Evolutionary conservation across 2,888 invertebrate genomes (phyloP), one percentile per base, ranked within the genome.

Genomic region (Ophraella communa): DNA sequence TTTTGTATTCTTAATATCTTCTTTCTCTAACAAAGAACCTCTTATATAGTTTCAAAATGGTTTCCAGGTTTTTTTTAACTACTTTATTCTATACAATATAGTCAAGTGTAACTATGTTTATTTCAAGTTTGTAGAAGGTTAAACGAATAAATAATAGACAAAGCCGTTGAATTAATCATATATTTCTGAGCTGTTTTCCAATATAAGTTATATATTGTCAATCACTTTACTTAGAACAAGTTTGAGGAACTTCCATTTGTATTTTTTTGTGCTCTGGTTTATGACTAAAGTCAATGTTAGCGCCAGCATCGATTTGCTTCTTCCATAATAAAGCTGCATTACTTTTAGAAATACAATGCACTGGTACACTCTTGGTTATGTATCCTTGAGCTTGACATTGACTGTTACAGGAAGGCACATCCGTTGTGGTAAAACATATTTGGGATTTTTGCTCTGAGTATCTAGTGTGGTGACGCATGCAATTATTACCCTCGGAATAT

Each of bases 371-470:
- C 76, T 86, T 86, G 11, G 81, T 74, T 64, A 83, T 80, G 44
- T 64, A 57, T 33, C 70, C 68, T 8, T 57, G 55, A 17, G 67
- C 56, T 58, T 62, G 52, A 81, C 88, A 88, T 1, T 58, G 62
- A 14, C 61, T 61, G 20, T 83, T 82, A 80, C 91, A 91, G 1
- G 83, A 78, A 1, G 87, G 84, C 18, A 89, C 71, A 0, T 85
- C 84, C 7, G 80, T 81, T 7, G 84, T 81, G 3, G 88, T 86
- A 78, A 91, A 89, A 79, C 91, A 91, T 63, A 87, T 74, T 71
- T 87, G 81, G 0, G 83, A 83, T 44, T 83, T 81, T 56, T 78
- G 82, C 71, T 86, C 83, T 44, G 84, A 82, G 73, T 84, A 87
- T 71, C 86, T 86, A 1, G 86, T 84, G 76, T 86, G 86, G 68